A percentile compares a stretch with the other conserved stretches of the same genome.
phyloP scores from a whole-genome alignment of 1,140 invertebrate genomes.

The Chrysoperla carnea region DNA sequence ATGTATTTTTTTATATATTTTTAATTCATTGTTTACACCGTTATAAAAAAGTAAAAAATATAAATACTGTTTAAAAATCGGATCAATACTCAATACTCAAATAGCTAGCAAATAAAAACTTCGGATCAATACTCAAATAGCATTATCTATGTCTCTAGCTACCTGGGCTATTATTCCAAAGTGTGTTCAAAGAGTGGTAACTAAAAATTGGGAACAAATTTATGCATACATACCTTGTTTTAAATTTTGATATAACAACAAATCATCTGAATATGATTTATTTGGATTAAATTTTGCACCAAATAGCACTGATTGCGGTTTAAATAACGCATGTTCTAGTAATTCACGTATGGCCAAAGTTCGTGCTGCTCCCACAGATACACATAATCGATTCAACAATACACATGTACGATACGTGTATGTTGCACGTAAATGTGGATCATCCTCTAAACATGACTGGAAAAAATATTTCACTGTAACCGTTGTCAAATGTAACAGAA shows the following conservation, averaged over 20 bases:
- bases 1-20: too few species aligned
- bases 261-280: constrained; percentile 19
- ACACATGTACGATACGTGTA: constrained; percentile 30
- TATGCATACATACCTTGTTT: neutral
- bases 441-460: constrained; percentile 43
- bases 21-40: too few species aligned
- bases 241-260: neutral
- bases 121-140: too few species aligned
- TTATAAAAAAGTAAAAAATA: too few species aligned
- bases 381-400: constrained; percentile 40
- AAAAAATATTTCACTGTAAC: constrained; percentile 60
- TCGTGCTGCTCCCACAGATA: constrained; percentile 42
- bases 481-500: constrained; percentile 41
- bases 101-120: too few species aligned
- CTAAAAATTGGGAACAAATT: too few species aligned
- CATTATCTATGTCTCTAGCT: too few species aligned
- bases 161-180: too few species aligned
- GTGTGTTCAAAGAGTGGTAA: too few species aligned
- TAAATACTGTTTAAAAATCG: too few species aligned
- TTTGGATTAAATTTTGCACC: constrained; percentile 37
- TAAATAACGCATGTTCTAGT: constrained; percentile 48
- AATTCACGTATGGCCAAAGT: constrained; percentile 51
- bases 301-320: constrained; percentile 36
- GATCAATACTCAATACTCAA: too few species aligned
- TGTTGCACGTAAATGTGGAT: constrained; percentile 21